Conservation (phyloP, 2,113 vertebrate species). For the Erythrolamprus reginae region DNA sequence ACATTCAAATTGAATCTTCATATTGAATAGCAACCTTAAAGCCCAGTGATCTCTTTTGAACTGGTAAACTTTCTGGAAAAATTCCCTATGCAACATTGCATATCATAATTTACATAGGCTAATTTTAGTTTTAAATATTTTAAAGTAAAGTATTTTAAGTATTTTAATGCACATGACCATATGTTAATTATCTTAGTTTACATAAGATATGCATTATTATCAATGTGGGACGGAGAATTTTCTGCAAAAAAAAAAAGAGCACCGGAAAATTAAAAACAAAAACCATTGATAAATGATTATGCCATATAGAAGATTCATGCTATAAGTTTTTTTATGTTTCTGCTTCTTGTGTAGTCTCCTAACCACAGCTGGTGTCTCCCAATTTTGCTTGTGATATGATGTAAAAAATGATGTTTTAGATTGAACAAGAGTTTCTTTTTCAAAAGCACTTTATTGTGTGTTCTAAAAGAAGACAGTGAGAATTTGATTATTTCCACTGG, state of each 20-base stretch:
- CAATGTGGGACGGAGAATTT: neutral
- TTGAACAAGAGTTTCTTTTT: neutral
- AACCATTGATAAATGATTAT: no score
- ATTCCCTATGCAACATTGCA: neutral
- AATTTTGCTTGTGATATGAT: neutral
- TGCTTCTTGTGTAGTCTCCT: neutral
- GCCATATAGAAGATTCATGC: neutral
- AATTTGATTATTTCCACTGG: slow-evolving; percentile 24
- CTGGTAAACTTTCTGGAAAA: neutral
- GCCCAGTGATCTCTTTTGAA: neutral
- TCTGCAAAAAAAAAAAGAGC: neutral
- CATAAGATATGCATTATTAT: neutral
- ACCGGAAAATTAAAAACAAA: neutral
- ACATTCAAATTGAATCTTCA: neutral
- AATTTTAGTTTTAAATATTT: neutral
- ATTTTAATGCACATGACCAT: neutral
- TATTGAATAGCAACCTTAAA: neutral
- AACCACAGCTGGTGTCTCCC: neutral
- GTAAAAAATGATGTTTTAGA: neutral
- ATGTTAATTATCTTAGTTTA: neutral
- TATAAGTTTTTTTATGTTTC: neutral
- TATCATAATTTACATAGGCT: neutral
- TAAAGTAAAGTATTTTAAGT: no score
- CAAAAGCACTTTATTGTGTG: neutral
- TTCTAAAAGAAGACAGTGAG: neutral